Conservation (phyloP, 2,797 vertebrate genomes). For the Characodon lateralis region DNA sequence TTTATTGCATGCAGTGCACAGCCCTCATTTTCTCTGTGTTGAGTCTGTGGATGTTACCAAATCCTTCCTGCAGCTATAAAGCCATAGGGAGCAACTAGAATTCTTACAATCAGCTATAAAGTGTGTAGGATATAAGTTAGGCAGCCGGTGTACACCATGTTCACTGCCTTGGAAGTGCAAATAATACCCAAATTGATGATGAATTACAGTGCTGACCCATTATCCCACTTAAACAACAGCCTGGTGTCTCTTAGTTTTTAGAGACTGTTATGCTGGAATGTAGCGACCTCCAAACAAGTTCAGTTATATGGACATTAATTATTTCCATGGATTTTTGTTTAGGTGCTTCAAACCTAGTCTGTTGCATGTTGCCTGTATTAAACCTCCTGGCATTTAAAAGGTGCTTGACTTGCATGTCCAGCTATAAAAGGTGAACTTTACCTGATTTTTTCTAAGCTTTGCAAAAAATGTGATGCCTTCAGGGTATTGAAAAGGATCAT, state of each 20-base stretch:
- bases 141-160: slow-evolving; percentile 2
- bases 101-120: slow-evolving; percentile 12
- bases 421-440: not conserved
- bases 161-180: not conserved
- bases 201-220: not conserved
- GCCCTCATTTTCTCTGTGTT: not conserved
- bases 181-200: not conserved
- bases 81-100: not conserved
- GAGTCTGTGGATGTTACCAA: slow-evolving; percentile 2
- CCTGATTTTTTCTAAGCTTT: not conserved
- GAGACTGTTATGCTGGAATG: not conserved
- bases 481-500: no score
- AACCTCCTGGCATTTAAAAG: not conserved
- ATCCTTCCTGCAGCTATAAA: slow-evolving; percentile 12
- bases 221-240: not conserved
- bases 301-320: not conserved
- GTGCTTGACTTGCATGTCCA: not conserved
- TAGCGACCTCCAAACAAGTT: not conserved
- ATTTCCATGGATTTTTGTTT: not conserved
- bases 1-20: not conserved
- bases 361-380: not conserved
- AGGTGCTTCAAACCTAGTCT: not conserved
- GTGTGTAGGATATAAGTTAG: not conserved
- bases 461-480: no score
- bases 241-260: not conserved